Percentiles rank a stretch among this genome's conserved stretches.
These are phyloP conservation scores for Drosophila neotestacea DNA, from an alignment of 2,888 invertebrate genomes.

Conservation along the genomic window DNA sequence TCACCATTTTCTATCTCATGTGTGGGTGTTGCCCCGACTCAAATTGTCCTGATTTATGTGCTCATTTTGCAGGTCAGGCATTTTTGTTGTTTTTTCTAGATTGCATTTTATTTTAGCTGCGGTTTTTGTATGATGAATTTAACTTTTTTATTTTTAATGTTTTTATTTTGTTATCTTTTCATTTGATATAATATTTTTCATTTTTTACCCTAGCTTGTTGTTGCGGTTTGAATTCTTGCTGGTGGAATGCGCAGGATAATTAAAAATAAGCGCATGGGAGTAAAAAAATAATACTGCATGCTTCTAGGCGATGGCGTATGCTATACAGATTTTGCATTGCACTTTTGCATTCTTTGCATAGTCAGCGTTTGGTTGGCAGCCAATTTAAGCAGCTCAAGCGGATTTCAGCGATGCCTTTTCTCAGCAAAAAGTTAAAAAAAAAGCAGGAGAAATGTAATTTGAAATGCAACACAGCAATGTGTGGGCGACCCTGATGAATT, in stretches of 20 bases:
- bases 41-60: slow-evolving; percentile 49
- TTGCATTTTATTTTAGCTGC: slow-evolving; percentile 25
- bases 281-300: slow-evolving; percentile 22
- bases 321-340: slow-evolving; percentile 21
- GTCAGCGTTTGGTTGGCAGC: slow-evolving; percentile 23
- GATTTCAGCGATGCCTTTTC: slow-evolving; percentile 7
- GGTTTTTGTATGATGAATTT: slow-evolving; percentile 12
- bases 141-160: slow-evolving; percentile 1
- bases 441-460: not conserved
- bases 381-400: slow-evolving; percentile 41
- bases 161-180: slow-evolving; percentile 7
- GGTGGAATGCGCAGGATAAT: slow-evolving; percentile 46
- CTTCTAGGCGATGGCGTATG: slow-evolving; percentile 29
- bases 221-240: slow-evolving; percentile 16
- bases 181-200: slow-evolving; percentile 5
- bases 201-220: not conserved
- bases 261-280: slow-evolving; percentile 52
- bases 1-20: not conserved
- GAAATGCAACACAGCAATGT: slow-evolving; percentile 1
- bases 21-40: slow-evolving; percentile 8
- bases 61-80: slow-evolving; percentile 29
- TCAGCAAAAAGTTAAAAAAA: not conserved
- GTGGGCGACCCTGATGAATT: slow-evolving; percentile 11
- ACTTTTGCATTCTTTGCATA: not conserved
- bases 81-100: slow-evolving; percentile 10